Conservation (phyloP, 1,140 invertebrate species). For the Lasioglossum albipes region DNA sequence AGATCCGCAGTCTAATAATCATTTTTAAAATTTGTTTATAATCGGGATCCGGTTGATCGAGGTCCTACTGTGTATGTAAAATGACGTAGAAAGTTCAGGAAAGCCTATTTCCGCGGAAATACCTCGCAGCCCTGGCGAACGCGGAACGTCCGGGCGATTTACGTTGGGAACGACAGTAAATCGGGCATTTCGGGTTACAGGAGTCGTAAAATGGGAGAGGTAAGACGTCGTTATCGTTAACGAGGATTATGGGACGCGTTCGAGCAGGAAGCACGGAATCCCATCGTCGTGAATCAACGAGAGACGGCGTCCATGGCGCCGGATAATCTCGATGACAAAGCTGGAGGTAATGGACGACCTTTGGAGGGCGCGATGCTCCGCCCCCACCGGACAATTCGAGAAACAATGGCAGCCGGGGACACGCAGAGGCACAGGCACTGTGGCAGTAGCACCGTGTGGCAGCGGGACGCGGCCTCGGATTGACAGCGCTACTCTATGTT, state of each 20-base stretch:
- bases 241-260: neutral
- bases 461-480: conserved; percentile 14
- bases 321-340: conserved; percentile 51
- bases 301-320: conserved; percentile 29
- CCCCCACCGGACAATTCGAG: conserved; percentile 71
- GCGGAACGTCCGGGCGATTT: no score
- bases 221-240: neutral
- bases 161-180: no score
- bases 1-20: no score
- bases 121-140: no score
- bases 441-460: neutral
- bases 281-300: conserved; percentile 19
- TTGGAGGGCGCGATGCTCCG: conserved; percentile 77
- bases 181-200: no score
- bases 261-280: neutral
- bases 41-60: no score
- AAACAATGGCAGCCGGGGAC: conserved; percentile 75
- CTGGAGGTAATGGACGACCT: conserved; percentile 71
- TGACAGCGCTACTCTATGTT: conserved; percentile 13
- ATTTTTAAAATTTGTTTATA: no score
- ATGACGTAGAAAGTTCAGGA: no score
- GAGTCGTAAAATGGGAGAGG: neutral
- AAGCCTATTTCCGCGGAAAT: no score
- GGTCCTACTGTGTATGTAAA: no score
- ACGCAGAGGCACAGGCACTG: conserved; percentile 32